phyloP scores from a whole-genome alignment of 2,113 vertebrate genomes.

The Dasyurus viverrinus region DNA sequence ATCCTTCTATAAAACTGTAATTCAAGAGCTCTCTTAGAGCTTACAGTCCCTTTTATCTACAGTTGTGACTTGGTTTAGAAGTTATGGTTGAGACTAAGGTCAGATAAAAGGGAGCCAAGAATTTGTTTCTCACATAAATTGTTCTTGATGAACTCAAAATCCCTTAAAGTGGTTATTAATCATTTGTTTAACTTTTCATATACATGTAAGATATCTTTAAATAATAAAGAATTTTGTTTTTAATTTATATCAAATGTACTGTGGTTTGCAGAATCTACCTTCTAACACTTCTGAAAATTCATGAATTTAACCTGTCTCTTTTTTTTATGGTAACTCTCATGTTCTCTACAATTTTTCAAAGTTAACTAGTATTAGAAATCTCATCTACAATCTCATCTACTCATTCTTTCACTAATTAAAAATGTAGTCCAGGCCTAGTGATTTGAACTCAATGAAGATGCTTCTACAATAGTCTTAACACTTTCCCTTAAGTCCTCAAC shows the following conservation, averaged over 20 bases:
- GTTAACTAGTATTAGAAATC: background rate
- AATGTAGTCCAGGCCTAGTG: background rate
- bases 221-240: background rate
- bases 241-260: background rate
- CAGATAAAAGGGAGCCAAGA: background rate
- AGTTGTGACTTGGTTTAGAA: background rate
- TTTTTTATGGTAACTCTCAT: background rate
- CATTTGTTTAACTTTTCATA: background rate
- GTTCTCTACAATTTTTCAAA: background rate
- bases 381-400: background rate
- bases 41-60: background rate
- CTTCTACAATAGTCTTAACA: background rate
- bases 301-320: background rate
- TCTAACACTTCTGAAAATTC: background rate
- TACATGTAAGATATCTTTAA: background rate
- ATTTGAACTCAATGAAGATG: background rate
- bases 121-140: background rate
- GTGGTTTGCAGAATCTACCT: background rate
- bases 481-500: background rate
- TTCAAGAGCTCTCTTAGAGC: background rate
- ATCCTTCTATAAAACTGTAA: background rate
- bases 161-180: background rate
- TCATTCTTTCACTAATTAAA: background rate
- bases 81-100: background rate
- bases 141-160: background rate